Evolutionary conservation across 2,113 vertebrate genomes (phyloP), one percentile per base, ranked within the genome.

Genomic region (Serinus canaria): DNA sequence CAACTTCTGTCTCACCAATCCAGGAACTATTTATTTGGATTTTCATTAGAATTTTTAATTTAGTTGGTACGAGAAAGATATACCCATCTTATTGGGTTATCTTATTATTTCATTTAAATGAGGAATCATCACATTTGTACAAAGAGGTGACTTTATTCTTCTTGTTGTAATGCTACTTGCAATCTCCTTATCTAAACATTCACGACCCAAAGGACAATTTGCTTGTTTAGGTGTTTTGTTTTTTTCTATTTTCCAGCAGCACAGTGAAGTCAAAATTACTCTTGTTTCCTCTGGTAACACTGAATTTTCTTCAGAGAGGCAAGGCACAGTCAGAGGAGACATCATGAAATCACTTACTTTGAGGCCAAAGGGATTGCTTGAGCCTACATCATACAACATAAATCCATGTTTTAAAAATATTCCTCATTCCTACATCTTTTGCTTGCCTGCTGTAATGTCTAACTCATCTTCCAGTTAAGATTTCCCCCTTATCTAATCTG

Each of bases 191-290:
- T 75, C 13, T 47, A 70, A 86, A 33, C 3, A 31, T 70, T 50
- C 1, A 3, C 68, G 21, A 77, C 4, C 7, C 8, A 43, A 79
- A 78, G 55, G 7, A 13, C 20, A 63, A 66, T 37, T 72, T 70
- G 0, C 13, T 58, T 67, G 5, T 68, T 77, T 46, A 77, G 46
- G 12, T 2, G 2, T 0, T 5, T 0, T 5, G 33, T 31, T 5
- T 4, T 44, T 15, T 44, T 37, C 30, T 4, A 14, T 44, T 35
- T 4, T 1, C 1, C 8, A 30, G 37, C 8, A 44, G 5, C 21
- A 64, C 7, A 41, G 3, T 13, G 30, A 68, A 8, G 5, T 80
- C 18, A 83, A 68, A 73, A 83, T 68, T 39, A 17, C 11, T 35
- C 7, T 46, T 64, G 69, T 19, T 82, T 53, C 6, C 17, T 47